phyloP scores from a whole-genome alignment of 2,113 vertebrate genomes.

The Eptatretus burgeri region DNA sequence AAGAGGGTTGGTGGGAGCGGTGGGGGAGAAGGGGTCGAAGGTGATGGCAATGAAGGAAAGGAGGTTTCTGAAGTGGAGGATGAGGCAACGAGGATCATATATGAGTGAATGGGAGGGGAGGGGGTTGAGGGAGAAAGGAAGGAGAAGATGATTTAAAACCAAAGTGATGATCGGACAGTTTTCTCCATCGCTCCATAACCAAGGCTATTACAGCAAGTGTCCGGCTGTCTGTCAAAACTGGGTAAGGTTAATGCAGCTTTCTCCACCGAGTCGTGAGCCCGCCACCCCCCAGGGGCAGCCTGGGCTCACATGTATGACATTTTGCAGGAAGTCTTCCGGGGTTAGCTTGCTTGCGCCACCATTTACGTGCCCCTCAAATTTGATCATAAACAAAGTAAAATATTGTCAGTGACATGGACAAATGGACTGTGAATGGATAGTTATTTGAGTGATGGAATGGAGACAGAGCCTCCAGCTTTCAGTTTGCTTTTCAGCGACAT shows the following conservation, averaged over 20 bases:
- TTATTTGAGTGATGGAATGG: constrained; percentile 93
- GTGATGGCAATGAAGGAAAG: too few relatives aligned
- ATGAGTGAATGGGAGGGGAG: not conserved
- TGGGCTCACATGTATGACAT: not conserved
- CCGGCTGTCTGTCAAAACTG: constrained; percentile 3
- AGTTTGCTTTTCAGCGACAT: not conserved
- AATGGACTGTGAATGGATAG: constrained; percentile 97
- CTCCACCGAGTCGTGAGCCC: not conserved
- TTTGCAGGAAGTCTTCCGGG: not conserved
- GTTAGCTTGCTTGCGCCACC: constrained; percentile 20
- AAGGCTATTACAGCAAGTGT: constrained; percentile 6
- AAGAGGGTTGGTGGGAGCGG: constrained; percentile 18
- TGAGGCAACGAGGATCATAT: not conserved
- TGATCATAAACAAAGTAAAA: constrained; percentile 68
- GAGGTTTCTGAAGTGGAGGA: too few relatives aligned
- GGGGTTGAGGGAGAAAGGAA: not conserved
- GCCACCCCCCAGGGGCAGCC: not conserved
- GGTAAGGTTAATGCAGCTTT: constrained; percentile 5
- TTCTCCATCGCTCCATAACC: constrained; percentile 3
- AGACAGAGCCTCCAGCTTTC: constrained; percentile 3
- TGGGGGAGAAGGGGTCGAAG: constrained; percentile 13
- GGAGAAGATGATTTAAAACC: constrained; percentile 4
- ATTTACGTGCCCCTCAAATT: constrained; percentile 32
- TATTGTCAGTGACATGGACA: constrained; percentile 98
- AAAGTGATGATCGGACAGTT: constrained; percentile 6